Evolutionary conservation across 2,888 invertebrate genomes (phyloP).

Genomic region (Luperina nickerlii): DNA sequence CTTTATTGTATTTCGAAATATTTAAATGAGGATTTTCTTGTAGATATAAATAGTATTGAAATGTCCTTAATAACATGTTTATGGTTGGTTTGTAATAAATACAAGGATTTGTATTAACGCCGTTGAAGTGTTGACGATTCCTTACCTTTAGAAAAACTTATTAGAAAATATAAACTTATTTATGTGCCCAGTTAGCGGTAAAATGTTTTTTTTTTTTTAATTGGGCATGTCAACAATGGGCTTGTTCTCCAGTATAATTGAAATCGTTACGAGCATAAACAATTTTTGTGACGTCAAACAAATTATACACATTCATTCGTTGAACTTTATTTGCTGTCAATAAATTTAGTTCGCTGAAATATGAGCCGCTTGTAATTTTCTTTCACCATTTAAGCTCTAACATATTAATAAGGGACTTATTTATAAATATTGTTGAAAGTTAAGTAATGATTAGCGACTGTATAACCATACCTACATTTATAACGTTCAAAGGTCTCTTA

Average conservation of each 20-base stretch:
- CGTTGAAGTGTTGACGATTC: constrained; percentile 24
- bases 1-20: constrained; percentile 39
- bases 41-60: constrained; percentile 45
- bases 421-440: too few species aligned
- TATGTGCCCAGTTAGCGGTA: not conserved
- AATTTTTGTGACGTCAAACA: too few species aligned
- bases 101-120: constrained; percentile 39
- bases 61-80: constrained; percentile 48
- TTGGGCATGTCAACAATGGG: too few species aligned
- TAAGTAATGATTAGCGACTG: too few species aligned
- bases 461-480: too few species aligned
- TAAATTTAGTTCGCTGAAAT: not conserved
- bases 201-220: not conserved
- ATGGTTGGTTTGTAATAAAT: constrained; percentile 35
- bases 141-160: not conserved
- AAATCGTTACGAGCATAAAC: too few species aligned
- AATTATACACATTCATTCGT: not conserved
- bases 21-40: constrained; percentile 41
- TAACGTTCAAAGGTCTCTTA: too few species aligned
- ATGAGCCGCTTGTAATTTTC: not conserved
- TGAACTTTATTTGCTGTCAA: not conserved
- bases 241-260: not conserved
- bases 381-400: not conserved
- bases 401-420: too few species aligned
- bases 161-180: not conserved